These are phyloP conservation scores for Nemoura dubitans DNA, from an alignment of 2,888 invertebrate species.

Conservation along the genomic window DNA sequence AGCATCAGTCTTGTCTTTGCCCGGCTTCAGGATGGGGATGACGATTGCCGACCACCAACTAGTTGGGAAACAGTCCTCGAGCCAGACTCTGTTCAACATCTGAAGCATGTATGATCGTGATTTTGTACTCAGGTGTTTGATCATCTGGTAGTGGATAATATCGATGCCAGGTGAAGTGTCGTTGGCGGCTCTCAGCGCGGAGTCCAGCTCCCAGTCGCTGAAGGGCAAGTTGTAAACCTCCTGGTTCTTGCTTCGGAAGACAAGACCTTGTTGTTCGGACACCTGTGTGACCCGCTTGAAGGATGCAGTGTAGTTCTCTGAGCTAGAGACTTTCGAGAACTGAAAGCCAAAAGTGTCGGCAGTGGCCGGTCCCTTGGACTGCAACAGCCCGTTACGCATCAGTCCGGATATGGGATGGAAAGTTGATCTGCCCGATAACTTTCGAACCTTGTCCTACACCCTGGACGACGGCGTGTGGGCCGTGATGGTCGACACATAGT, in stretches of 20 bases:
- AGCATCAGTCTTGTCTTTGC: conserved; percentile 27
- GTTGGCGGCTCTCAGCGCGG: conserved; percentile 20
- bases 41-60: conserved; percentile 24
- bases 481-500: conserved; percentile 25
- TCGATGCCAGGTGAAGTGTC: conserved; percentile 34
- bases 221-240: conserved; percentile 34
- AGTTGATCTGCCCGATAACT: not conserved
- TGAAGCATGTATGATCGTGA: conserved; percentile 22
- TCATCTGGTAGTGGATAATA: conserved; percentile 26
- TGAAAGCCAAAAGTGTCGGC: not conserved
- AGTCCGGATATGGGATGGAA: not conserved
- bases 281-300: not conserved
- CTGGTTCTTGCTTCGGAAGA: not conserved
- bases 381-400: not conserved
- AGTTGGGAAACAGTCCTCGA: conserved; percentile 32
- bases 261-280: not conserved
- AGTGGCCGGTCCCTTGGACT: not conserved
- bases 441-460: conserved; percentile 21
- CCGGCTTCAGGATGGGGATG: conserved; percentile 29
- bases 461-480: not conserved
- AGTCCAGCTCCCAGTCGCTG: not conserved
- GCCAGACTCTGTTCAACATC: conserved; percentile 32
- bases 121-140: conserved; percentile 2
- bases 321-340: conserved; percentile 36
- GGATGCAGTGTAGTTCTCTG: conserved; percentile 14